Evolutionary conservation across 2,113 vertebrate species (phyloP), one percentile per base, ranked within the genome.

Genomic region (Apodemus sylvaticus): DNA sequence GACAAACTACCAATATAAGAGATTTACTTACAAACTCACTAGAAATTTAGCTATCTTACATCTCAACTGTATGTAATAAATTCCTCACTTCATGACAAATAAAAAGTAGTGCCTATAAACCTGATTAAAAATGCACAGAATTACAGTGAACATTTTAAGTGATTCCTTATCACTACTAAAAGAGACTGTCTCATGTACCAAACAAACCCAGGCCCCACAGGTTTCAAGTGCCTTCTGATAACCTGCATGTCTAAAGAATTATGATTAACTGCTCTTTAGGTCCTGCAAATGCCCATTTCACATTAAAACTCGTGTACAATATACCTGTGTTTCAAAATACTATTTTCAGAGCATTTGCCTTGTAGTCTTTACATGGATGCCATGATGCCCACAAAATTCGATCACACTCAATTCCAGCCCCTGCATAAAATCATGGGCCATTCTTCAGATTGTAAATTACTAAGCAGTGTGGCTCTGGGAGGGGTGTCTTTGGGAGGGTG

Each of bases 291-390:
- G 19, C 14, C 82, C 22, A 89, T 66, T 96, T 45, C 83, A 45
- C 88, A 91, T 76, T 82, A n/a, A 81, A 51, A 87, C 71, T n/a
- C 22, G 53, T 55, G 68, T 51, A 90, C 2, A 0, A 2, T n/a
- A 68, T 79, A 17, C 31, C 42, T 42, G 51, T 45, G 87, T 94
- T 95, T 95, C 64, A 91, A 93, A 95, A 95, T 31, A 78, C 12
- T 45, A 68, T 53, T 70, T 96, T 89, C 39, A 86, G 93, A 95
- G 76, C 39, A 93, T 83, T 13, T 93, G 55, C 62, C 22, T 96
- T 90, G 24, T 53, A 20, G 36, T n/a, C 24, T 81, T 93, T 64
- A 62, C 62, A 70, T 2, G 76, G 45, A 77, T n/a, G 22, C 10
- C 45, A 82, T 10, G 34, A 85, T 26, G 39, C 79, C 76, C 76